Percentiles rank a stretch among this genome's conserved stretches.
These are phyloP conservation scores for Teleogryllus occipitalis DNA, from an alignment of 1,140 invertebrate genomes.

Conservation along the genomic window DNA sequence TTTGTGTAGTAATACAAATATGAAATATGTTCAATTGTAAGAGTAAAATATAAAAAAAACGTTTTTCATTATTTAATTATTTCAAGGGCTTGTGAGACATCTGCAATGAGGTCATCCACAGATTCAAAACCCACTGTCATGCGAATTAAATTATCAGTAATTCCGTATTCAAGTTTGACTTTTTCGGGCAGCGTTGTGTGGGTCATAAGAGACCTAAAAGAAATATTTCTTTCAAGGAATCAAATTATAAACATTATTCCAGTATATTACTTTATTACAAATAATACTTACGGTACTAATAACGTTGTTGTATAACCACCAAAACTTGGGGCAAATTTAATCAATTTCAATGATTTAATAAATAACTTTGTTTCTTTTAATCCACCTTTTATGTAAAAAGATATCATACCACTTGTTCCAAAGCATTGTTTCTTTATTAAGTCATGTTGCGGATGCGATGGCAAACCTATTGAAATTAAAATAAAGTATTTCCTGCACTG, in stretches of 20 bases:
- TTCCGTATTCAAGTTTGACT: constrained; percentile 64
- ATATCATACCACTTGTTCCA: constrained; percentile 88
- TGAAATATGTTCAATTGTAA: too few species aligned
- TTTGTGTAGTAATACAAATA: too few species aligned
- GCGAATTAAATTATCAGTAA: constrained; percentile 78
- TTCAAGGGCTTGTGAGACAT: constrained; percentile 71
- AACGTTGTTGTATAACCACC: constrained; percentile 92
- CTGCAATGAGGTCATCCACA: constrained; percentile 72
- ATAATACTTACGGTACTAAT: constrained; percentile 64
- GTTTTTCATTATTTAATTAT: too few species aligned
- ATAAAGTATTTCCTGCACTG: too few species aligned
- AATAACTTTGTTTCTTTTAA: constrained; percentile 67
- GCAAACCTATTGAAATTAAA: constrained; percentile 45
- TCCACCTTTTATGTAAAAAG: constrained; percentile 77
- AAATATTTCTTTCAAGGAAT: too few species aligned
- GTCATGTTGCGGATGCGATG: constrained; percentile 87
- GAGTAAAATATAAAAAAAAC: too few species aligned
- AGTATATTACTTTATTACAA: too few species aligned
- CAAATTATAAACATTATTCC: too few species aligned
- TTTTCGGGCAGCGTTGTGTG: constrained; percentile 69
- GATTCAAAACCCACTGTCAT: constrained; percentile 90
- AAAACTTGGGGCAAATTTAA: constrained; percentile 86
- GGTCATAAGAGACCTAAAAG: constrained; percentile 49
- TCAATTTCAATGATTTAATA: constrained; percentile 66
- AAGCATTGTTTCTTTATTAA: constrained; percentile 72